Evolutionary conservation across 2,797 vertebrate species (phyloP), one percentile per base, ranked within the genome.

Genomic region (Bufotes viridis): DNA sequence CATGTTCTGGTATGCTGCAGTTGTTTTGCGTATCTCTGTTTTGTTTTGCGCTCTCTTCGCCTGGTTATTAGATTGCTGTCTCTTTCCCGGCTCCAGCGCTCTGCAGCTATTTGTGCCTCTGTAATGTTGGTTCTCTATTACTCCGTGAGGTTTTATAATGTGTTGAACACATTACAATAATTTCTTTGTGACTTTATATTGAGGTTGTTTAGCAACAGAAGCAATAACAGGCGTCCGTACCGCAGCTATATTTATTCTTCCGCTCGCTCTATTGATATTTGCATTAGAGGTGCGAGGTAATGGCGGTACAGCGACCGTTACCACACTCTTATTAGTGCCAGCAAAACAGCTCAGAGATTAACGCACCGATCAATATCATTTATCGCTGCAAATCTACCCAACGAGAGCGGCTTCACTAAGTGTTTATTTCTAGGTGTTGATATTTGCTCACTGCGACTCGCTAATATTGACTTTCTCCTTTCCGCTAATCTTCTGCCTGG

Each of bases 161-260:
- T 86, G 67, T 69, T 67, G 51, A 34, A 20, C 53, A 57, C 49
- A 86, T 85, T 85, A 78, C 74, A 2, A 42, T 55, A 80, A 86
- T 51, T 63, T 80, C 63, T 63, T 86, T 78, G 42, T 80, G 85
- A 74, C 61, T 55, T 70, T 67, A 86, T 80, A 79, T 80, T 86
- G 74, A 13, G 29, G 70, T 63, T 63, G 29, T 72, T 72, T 42
- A 72, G 84, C 60, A 78, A 61, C 17, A 57, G 67, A 80, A 80
- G 15, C 84, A 79, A 85, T 78, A 85, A 78, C 15, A 49, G 22
- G 58, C 58, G 34, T 34, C 70, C 58, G 67, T 69, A 22, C 20
- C 18, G 51, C 34, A 42, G 24, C 58, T 57, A 63, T 86, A 79
- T 80, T 55, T 29, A 79, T 80, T 51, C 51, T 58, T 7, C 75